Conservation (phyloP, 2,113 vertebrate genomes). For the Actenoides lindsayi region DNA sequence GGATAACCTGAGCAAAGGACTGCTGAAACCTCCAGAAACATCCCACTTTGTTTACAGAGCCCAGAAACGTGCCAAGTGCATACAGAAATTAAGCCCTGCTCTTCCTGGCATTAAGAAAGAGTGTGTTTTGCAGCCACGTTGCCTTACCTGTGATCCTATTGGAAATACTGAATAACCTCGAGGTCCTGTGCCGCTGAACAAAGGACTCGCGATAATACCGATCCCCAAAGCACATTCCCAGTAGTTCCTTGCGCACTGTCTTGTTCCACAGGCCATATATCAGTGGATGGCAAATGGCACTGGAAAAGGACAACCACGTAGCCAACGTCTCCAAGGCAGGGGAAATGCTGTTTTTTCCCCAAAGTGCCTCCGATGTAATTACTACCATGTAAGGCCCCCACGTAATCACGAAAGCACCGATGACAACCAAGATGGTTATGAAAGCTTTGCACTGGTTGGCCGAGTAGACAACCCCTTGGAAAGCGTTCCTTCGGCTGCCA, state of each 20-base stretch:
- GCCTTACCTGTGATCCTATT: slow-evolving; percentile 93
- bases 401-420: slow-evolving; percentile 90
- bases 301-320: slow-evolving; percentile 94
- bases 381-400: slow-evolving; percentile 96
- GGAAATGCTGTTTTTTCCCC: slow-evolving; percentile 89
- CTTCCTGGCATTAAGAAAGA: neutral
- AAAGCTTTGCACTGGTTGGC: slow-evolving; percentile 98
- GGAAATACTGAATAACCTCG: slow-evolving; percentile 95
- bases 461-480: slow-evolving; percentile 88
- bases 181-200: slow-evolving; percentile 87
- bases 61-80: neutral
- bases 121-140: rapidly evolving
- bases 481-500: slow-evolving; percentile 84
- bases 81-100: neutral
- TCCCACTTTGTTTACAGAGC: neutral
- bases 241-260: slow-evolving; percentile 94
- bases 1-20: neutral
- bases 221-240: slow-evolving; percentile 96
- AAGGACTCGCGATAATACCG: slow-evolving; percentile 94
- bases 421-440: slow-evolving; percentile 93
- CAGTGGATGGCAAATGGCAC: slow-evolving; percentile 92
- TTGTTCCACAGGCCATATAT: slow-evolving; percentile 99
- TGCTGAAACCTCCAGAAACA: neutral
- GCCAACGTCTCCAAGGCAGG: slow-evolving; percentile 90
- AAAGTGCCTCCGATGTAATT: slow-evolving; percentile 91